Evolutionary conservation across 2,113 vertebrate species (phyloP).

Genomic region (Dinomys branickii): DNA sequence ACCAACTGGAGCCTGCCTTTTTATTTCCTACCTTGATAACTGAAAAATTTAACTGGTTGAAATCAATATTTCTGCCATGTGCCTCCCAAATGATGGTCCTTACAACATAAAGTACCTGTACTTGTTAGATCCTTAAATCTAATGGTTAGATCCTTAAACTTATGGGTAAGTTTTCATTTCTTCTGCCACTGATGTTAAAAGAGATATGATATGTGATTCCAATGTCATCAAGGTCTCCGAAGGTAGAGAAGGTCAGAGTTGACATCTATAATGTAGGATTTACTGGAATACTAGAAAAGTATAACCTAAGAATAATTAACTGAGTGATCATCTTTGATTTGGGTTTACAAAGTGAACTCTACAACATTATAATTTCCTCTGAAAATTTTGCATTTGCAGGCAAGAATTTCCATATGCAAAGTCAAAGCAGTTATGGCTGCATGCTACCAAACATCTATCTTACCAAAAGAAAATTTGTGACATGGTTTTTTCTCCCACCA

Average conservation of each 20-base stretch:
- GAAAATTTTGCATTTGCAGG: background rate
- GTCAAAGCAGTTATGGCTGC: rapidly evolving
- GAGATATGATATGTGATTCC: background rate
- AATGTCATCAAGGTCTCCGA: background rate
- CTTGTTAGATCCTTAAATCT: background rate
- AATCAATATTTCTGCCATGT: background rate
- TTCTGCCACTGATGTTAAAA: background rate
- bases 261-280: background rate
- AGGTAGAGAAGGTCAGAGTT: background rate
- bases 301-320: background rate
- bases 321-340: background rate
- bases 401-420: background rate
- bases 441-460: background rate
- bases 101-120: too few relatives aligned
- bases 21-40: background rate
- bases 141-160: background rate
- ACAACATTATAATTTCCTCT: background rate
- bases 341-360: background rate
- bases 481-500: background rate
- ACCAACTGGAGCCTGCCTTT: background rate
- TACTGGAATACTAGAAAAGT: background rate
- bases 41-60: background rate
- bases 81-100: background rate
- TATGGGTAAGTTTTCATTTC: background rate
- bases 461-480: background rate